phyloP scores from a whole-genome alignment of 2,888 invertebrate species.

The Suillia variegata region DNA sequence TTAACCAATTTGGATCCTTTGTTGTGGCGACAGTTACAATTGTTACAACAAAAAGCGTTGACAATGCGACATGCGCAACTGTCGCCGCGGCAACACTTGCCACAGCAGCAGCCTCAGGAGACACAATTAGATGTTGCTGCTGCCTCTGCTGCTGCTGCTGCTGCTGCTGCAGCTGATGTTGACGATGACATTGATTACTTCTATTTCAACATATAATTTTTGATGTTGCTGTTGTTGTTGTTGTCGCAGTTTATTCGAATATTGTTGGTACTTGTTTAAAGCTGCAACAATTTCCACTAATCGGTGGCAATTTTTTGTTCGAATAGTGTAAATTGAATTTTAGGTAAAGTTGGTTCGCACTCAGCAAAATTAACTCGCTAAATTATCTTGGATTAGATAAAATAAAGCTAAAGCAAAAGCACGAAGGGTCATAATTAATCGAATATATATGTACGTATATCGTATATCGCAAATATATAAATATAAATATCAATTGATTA shows the following conservation, averaged over 20 bases:
- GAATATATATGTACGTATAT: too few species aligned
- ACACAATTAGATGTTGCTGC: conserved; percentile 44
- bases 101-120: conserved; percentile 31
- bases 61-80: conserved; percentile 28
- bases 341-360: conserved; percentile 21
- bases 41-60: conserved; percentile 25
- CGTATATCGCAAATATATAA: conserved; percentile 10
- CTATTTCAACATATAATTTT: conserved; percentile 40
- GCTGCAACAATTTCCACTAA: too few species aligned
- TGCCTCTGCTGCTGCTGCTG: conserved; percentile 20
- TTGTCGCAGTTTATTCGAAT: too few species aligned
- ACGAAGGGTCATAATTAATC: conserved; percentile 20
- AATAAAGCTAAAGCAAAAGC: conserved; percentile 2
- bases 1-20: conserved; percentile 33
- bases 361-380: conserved; percentile 1
- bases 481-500: conserved; percentile 46
- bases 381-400: not conserved
- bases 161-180: conserved; percentile 9
- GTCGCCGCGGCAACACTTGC: conserved; percentile 8
- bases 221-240: conserved; percentile 27
- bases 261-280: not conserved
- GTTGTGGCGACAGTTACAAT: conserved; percentile 33
- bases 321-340: conserved; percentile 6
- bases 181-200: conserved; percentile 39
- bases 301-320: conserved; percentile 15